Percentiles rank a stretch among this genome's conserved stretches.
Conservation (phyloP, 1,140 invertebrate genomes). For the Aphis craccivora region DNA sequence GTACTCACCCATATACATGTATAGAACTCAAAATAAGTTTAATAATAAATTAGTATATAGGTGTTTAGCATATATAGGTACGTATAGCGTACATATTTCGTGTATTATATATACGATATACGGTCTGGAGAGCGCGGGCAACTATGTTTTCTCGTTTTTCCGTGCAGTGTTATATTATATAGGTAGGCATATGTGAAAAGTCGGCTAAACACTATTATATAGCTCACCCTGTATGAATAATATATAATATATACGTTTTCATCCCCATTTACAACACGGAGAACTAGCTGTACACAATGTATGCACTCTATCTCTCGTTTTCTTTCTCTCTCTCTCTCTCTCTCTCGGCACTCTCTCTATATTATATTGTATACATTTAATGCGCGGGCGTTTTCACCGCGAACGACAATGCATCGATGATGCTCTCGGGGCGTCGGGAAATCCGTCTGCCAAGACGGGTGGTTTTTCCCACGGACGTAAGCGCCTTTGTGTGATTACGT, state of each 20-base stretch:
- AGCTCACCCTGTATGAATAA: constrained; percentile 13
- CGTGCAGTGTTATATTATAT: too few species aligned
- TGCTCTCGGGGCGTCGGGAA: background rate
- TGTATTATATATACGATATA: background rate
- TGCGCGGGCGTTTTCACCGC: background rate
- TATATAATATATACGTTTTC: background rate
- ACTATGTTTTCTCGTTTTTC: background rate
- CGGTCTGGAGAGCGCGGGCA: too few species aligned
- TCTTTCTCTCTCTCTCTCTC: background rate
- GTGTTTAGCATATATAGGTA: background rate
- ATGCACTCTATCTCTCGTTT: background rate
- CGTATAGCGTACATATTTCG: background rate
- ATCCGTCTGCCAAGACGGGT: background rate
- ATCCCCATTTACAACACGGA: background rate
- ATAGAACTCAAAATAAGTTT: background rate
- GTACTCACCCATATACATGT: background rate
- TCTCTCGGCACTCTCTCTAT: background rate
- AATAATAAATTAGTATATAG: background rate
- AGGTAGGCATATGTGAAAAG: too few species aligned
- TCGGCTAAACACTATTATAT: background rate
- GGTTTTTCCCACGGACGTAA: constrained; percentile 32
- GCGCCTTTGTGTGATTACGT: background rate
- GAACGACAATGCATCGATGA: background rate
- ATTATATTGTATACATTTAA: background rate
- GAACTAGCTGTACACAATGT: background rate